Evolutionary conservation across 2,113 vertebrate genomes (phyloP), one percentile per base, ranked within the genome.

Genomic region (Prunella fulvescens): DNA sequence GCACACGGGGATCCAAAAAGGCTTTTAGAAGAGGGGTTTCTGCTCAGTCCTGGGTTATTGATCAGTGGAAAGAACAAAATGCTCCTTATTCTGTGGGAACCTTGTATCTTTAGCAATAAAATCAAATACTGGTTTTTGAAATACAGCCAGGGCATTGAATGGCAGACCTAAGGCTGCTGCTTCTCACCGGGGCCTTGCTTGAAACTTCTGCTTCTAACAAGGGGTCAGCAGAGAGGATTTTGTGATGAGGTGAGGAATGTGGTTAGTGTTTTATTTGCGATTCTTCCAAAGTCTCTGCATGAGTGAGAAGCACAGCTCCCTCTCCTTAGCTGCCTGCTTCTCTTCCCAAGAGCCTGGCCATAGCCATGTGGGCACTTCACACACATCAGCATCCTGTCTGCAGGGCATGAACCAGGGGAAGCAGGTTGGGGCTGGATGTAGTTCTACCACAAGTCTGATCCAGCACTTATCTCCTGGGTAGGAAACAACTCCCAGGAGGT

Each of bases 1-100:
- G 73, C 73, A 92, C 88, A 81, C 0, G 0, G 53, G 47, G 62
- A 78, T 95, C 92, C 89, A 90, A 95, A 96, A 96, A 93, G 56
- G 61, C 82, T 93, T 95, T 95, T 67, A 84, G 81, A 54, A 61
- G 40, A 47, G 35, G 39, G n/a, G 56, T 81, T 93, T 94, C 64
- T 93, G 81, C 76, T 72, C 2, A 4, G 56, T 74, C 1, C 0
- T 60, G 60, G 53, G 5, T 64, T 81, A 88, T 88, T 3, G 53
- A 94, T 81, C 12, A 16, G 23, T 44, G 31, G 65, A 65, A 56
- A 62, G 80, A 85, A 88, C 47, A 92, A 67, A 86, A 74, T 22
- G 65, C 26, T 92, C 33, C 58, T 80, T 35, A 23, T 62, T 39
- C 54, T 56, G 64, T 23, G 10, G 37, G 48, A 79, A 47, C 48